phyloP scores from a whole-genome alignment of 2,113 vertebrate genomes.

The Isichthys henryi region DNA sequence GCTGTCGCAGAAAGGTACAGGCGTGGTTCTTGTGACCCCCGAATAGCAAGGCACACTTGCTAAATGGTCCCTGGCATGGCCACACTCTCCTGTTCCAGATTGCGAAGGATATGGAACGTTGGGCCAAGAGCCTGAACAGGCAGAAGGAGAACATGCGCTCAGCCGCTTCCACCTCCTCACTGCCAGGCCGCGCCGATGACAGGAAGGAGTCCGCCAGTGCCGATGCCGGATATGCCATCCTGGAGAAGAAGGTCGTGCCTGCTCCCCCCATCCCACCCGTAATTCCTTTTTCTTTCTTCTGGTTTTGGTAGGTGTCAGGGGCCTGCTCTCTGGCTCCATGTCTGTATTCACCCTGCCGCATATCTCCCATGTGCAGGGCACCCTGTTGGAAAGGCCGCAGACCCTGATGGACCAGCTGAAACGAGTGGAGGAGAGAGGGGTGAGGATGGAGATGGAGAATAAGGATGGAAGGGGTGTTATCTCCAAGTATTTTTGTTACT shows the following conservation, averaged over 20 bases:
- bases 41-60: background rate
- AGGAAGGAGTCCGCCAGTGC: conserved; percentile 76
- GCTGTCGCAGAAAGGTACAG: background rate
- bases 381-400: conserved; percentile 71
- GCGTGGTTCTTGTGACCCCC: background rate
- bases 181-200: conserved; percentile 62
- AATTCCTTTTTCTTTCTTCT: background rate
- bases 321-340: background rate
- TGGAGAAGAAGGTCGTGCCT: conserved; percentile 76
- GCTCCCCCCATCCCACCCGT: background rate
- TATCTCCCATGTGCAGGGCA: conserved; percentile 54
- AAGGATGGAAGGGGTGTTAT: background rate
- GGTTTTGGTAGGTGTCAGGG: background rate
- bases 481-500: background rate
- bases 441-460: conserved; percentile 42
- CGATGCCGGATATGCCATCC: conserved; percentile 79
- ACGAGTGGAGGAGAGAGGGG: conserved; percentile 63
- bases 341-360: background rate
- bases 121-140: conserved; percentile 82
- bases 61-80: background rate
- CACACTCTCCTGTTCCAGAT: conserved; percentile 54
- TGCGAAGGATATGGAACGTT: conserved; percentile 87
- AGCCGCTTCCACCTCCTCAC: conserved; percentile 27
- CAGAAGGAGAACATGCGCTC: conserved; percentile 83
- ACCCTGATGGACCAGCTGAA: conserved; percentile 72